Evolutionary conservation across 2,113 vertebrate genomes (phyloP), one percentile per base, ranked within the genome.

Genomic region (Gorsachius goisagi): DNA sequence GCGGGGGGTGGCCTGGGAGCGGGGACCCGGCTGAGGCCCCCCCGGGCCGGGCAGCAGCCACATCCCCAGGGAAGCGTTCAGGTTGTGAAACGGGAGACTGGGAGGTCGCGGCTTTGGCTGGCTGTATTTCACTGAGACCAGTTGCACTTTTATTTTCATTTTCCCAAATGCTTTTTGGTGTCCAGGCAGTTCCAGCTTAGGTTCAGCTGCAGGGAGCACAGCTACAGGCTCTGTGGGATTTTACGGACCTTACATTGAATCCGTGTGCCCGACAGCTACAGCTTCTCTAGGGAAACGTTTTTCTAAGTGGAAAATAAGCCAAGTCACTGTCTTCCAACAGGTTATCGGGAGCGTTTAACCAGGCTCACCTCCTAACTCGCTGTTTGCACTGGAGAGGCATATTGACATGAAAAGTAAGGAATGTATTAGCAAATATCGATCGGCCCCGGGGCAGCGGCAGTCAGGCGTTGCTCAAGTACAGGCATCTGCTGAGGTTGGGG

Each of bases 341-440:
- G 89, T 93, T 85, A 37, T 67, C 78, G 6, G 85, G 67, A 90
- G 79, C 49, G 3, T 53, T 76, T 85, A 53, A 60, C 87, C 72
- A 28, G 90, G 50, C 73, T 88, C 59, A 74, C 63, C 90, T 87
- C 63, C 91, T 71, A 37, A 7, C 93, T 53, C 32, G 84, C 80
- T 77, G 75, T 93, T 93, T 95, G 11, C 84, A 4, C 69, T 80
- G 94, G 95, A 77, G 87, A 91, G 84, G 76, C 20, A n/a, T 37
- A 22, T 39, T 76, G 93, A 67, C 87, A 81, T 66, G 94, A 86
- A 87, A 79, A 94, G 94, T 83, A 76, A 92, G 95, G 93, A 96
- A 76, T 79, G 92, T 49, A 14, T 91, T 75, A 69, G 94, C 82
- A 76, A 62, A 85, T 32, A 52, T 3, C 21, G 66, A n/a, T 71